Evolutionary conservation across 2,797 vertebrate genomes (phyloP).

Genomic region (Masticophis lateralis): DNA sequence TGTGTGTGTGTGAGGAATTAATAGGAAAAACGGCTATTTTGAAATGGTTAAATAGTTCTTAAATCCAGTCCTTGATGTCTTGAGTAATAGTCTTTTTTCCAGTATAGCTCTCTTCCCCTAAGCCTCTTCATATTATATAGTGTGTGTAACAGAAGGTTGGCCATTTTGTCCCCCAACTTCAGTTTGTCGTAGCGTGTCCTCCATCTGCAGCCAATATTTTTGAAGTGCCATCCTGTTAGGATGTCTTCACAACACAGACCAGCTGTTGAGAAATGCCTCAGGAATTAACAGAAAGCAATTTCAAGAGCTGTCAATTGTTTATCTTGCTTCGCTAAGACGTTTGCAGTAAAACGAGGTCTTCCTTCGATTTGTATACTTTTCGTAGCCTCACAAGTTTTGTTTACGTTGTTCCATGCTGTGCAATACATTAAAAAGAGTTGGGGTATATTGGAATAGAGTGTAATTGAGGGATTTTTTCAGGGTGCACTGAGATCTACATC

Average conservation of each 20-base stretch:
- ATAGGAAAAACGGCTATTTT: not conserved
- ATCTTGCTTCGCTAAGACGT: not conserved
- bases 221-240: not conserved
- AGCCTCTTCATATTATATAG: not conserved
- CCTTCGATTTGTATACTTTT: not conserved
- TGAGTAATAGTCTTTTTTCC: not conserved
- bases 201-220: not conserved
- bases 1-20: not conserved
- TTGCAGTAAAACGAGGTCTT: not conserved
- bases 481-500: not conserved
- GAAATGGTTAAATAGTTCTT: not conserved
- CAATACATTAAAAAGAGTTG: not conserved
- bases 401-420: no score
- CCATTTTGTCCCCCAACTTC: not conserved
- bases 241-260: not conserved
- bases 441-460: not conserved
- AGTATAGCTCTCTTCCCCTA: not conserved
- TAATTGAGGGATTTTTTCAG: not conserved
- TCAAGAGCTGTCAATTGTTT: constrained; percentile 15
- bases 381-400: not conserved
- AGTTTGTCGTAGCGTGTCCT: not conserved
- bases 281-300: constrained; percentile 16
- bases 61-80: not conserved
- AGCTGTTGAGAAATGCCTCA: not conserved
- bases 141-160: not conserved